Conservation (phyloP, 1,140 invertebrate genomes). For the Bombus breviceps region DNA sequence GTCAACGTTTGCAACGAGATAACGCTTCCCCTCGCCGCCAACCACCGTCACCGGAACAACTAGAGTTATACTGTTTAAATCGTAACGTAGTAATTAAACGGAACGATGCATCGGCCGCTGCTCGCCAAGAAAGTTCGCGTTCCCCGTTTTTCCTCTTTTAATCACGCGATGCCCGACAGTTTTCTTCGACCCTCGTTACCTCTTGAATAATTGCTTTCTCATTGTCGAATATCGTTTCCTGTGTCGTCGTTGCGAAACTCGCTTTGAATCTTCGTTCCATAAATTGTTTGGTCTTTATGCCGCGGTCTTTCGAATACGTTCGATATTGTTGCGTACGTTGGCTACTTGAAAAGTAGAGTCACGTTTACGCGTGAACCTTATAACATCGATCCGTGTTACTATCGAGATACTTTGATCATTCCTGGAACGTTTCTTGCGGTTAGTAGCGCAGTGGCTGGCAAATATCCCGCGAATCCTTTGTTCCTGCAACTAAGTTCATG, state of each 20-base stretch:
- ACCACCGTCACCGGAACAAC: conserved; percentile 15
- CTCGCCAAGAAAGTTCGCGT: not conserved
- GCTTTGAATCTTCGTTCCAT: too few species aligned
- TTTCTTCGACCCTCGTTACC: too few species aligned
- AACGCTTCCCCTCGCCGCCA: conserved; percentile 12
- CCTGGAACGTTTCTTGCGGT: not conserved
- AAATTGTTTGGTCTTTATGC: not conserved
- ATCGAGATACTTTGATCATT: not conserved
- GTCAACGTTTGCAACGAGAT: conserved; percentile 8
- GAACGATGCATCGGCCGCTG: conserved; percentile 4
- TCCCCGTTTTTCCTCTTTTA: not conserved
- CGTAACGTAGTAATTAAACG: conserved; percentile 45
- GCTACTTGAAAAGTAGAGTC: not conserved
- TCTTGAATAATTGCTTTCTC: not conserved
- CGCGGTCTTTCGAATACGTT: not conserved
- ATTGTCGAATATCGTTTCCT: not conserved
- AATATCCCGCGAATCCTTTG: not conserved
- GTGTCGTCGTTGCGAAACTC: not conserved
- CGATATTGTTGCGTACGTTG: not conserved
- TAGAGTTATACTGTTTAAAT: conserved; percentile 54
- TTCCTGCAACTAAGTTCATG: not conserved
- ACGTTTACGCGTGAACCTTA: not conserved
- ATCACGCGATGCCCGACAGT: conserved; percentile 9
- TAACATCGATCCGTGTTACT: not conserved
- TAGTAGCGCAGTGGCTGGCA: not conserved